These are phyloP conservation scores for Bicyclus anynana DNA, from an alignment of 1,140 invertebrate species.

Conservation along the genomic window DNA sequence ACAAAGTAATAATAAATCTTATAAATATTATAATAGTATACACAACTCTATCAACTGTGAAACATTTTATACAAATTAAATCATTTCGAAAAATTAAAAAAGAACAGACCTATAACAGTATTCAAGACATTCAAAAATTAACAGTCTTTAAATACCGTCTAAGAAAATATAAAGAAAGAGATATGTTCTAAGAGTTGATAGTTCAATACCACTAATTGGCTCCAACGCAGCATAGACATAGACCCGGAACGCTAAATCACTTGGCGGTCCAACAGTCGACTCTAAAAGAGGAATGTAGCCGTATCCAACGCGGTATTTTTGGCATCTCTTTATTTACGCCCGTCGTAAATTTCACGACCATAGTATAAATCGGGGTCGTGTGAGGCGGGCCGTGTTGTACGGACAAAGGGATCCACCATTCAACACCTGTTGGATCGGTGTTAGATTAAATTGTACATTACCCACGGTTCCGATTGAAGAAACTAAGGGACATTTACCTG, in stretches of 20 bases:
- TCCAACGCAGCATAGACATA: not conserved
- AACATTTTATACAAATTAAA: too few relatives aligned
- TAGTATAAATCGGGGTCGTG: slow-evolving; percentile 27
- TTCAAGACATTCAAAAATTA: too few relatives aligned
- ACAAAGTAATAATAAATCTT: too few relatives aligned
- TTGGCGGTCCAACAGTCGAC: slow-evolving; percentile 10
- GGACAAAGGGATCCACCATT: slow-evolving; percentile 1
- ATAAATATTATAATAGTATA: too few relatives aligned
- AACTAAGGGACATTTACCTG: slow-evolving; percentile 17
- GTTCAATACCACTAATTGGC: too few relatives aligned
- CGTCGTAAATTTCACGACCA: slow-evolving; percentile 52
- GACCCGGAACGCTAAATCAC: not conserved
- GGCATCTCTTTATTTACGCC: slow-evolving; percentile 62
- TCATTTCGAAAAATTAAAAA: too few relatives aligned
- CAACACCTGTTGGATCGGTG: slow-evolving; percentile 11
- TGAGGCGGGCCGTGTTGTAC: slow-evolving; percentile 4
- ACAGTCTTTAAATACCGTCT: too few relatives aligned
- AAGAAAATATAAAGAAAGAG: too few relatives aligned
- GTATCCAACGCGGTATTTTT: slow-evolving; percentile 49
- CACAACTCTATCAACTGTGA: too few relatives aligned
- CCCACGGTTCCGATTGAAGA: not conserved
- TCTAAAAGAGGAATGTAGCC: slow-evolving; percentile 42
- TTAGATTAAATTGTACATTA: slow-evolving; percentile 15
- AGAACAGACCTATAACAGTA: too few relatives aligned
- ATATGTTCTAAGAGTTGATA: too few relatives aligned